Base-by-base conservation (phyloP, 2,888 invertebrate genomes). In the Ethmia dodecea region DNA sequence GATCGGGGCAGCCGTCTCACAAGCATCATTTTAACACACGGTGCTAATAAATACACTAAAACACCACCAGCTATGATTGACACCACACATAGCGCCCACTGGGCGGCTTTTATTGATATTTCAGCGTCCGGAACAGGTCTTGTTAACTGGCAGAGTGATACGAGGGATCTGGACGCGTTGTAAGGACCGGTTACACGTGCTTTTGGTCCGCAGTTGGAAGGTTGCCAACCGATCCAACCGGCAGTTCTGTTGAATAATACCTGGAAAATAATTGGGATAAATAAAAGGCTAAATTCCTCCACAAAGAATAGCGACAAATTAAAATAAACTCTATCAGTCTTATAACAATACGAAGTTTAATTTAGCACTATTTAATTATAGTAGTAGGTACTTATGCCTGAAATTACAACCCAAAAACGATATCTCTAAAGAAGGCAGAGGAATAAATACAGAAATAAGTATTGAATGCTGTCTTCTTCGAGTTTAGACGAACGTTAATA, bases 171-270 rank as follows among this genome's bases (percentile, higher is more conserved):
- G 0, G 69, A 50, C 0, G 62, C 43, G 39, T 71, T 70, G 51
- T 75, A 73, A 0, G 86, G 87, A 0, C 88, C 87, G 0, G 71
- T 52, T 5, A 87, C 56, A 1, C 62, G 60, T 0, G 79, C 63
- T 6, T 68, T 55, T 0, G 81, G 65, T 0, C 88, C 88, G 35
- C 88, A 88, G 22, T 63, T 59, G 0, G 87, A 78, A 0, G 70
- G 61, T 31, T 68, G 62, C 56, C 77, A 88, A 18, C 84, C 79
- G 12, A 88, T 80, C 69, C 80, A 83, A 35, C 76, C 73, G 9
- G 71, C 74, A 13, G 86, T 78, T 41, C 81, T 68, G 48, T 88
- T 87, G 60, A 88, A 88, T 31, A 77, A 33, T 1, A 86, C 74
- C 83, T 84, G 70, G 0, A 67, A 71, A 15, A n/a, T n/a, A n/a